Base-by-base conservation (phyloP, 2,113 vertebrate species). In the Rhinolophus sinicus region DNA sequence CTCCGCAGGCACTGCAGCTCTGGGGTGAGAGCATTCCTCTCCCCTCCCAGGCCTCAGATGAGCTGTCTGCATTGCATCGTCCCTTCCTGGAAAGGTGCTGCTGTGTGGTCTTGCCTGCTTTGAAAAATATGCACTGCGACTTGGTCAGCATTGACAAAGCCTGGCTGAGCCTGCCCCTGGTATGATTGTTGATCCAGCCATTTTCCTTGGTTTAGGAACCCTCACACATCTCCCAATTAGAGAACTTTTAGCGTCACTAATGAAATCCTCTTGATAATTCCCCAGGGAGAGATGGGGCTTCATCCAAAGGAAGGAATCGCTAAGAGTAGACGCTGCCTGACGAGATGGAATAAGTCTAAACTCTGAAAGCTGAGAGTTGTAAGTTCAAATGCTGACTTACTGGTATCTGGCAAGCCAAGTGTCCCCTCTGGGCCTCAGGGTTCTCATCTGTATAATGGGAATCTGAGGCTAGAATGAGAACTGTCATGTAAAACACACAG, bases 181-280 rank as follows among this genome's bases (percentile, higher is more conserved):
- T 33, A 21, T 12, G 38, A 81, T 12, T 35, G 19, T 24, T 22
- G 33, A 47, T 54, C 47, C n/a, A 67, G 14, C 52, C 47, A 50
- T 16, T 56, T 54, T 28, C 52, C 15, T 67, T 52, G 38, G 35
- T 77, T 69, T 65, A n/a, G 85, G 76, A 75, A 86, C 13, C 40
- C 24, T 78, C 50, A 4, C 24, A 73, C 50, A 4, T 47, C 67
- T 24, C 22, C 70, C 73, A 70, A 30, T 52, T 26, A 30, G 76
- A 76, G n/a, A 67, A 56, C 21, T 52, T 58, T 40, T 18, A 44
- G 38, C 56, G 44, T 80, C 47, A 5, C 35, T 88, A 70, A 67
- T 77, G 81, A 94, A 92, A 85, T 60, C 77, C 4, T 90, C 18
- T 24, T 83, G 28, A 16, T 35, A 28, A 56, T 54, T 69, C 50